Conservation (phyloP, 2,797 vertebrate genomes). For the Rallus crepitans region DNA sequence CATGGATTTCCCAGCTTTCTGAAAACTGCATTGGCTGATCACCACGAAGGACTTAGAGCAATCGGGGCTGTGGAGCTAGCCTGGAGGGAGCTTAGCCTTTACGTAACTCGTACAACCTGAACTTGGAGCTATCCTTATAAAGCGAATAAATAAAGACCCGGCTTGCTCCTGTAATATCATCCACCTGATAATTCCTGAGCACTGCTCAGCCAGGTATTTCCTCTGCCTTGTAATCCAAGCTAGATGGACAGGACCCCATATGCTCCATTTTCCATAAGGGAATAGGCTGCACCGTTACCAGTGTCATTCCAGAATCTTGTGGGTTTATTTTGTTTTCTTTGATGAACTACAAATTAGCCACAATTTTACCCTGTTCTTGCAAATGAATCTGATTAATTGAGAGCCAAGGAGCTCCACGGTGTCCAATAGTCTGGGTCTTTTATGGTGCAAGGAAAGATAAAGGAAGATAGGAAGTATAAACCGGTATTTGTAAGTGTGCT, state of each 20-base stretch:
- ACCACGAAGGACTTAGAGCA: background rate
- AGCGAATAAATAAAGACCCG: background rate
- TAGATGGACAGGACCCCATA: background rate
- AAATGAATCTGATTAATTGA: background rate
- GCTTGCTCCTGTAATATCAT: slow-evolving; percentile 31
- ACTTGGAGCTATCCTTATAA: background rate
- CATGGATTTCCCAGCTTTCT: background rate
- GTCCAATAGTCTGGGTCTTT: background rate
- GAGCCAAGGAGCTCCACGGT: background rate
- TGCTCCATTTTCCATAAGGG: background rate
- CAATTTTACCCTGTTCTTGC: background rate
- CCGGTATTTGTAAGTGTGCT: background rate
- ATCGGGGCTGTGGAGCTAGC: background rate
- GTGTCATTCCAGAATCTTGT: background rate
- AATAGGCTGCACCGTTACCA: background rate
- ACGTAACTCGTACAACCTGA: slow-evolving; percentile 8
- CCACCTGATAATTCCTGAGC: slow-evolving; percentile 53
- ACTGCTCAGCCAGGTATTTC: slow-evolving; percentile 58
- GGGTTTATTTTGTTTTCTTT: background rate
- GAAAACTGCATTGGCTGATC: background rate
- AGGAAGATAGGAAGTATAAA: background rate
- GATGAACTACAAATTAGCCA: background rate
- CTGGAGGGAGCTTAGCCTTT: slow-evolving; percentile 11
- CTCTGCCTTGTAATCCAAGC: slow-evolving; percentile 33
- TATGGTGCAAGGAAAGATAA: background rate